These are phyloP conservation scores for Cabera pusaria DNA, from an alignment of 2,888 invertebrate genomes.

Conservation along the genomic window DNA sequence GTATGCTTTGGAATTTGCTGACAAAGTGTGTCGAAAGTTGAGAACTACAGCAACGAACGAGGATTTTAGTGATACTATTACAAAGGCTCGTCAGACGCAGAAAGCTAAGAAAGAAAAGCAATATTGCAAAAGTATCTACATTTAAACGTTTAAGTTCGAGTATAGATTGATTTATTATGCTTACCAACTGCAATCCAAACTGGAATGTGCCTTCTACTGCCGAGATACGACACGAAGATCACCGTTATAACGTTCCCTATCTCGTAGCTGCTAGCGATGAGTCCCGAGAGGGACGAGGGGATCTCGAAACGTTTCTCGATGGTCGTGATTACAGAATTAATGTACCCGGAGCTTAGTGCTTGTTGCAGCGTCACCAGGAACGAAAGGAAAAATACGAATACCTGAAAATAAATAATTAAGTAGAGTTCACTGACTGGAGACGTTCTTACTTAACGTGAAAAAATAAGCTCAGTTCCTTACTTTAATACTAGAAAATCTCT, in stretches of 20 bases:
- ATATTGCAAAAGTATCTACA: too few relatives aligned
- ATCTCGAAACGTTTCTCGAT: constrained; percentile 98
- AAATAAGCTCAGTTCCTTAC: constrained; percentile 62
- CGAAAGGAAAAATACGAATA: constrained; percentile 94
- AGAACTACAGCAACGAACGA: too few relatives aligned
- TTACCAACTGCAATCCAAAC: constrained; percentile 96
- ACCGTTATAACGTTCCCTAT: constrained; percentile 97
- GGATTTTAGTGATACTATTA: too few relatives aligned
- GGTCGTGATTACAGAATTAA: constrained; percentile 97
- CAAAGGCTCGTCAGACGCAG: too few relatives aligned
- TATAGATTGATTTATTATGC: constrained; percentile 28
- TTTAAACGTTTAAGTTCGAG: neutral
- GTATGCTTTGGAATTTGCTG: too few relatives aligned
- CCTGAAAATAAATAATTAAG: constrained; percentile 84
- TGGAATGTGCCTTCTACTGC: constrained; percentile 95
- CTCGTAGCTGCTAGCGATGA: constrained; percentile 97
- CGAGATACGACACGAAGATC: constrained; percentile 97
- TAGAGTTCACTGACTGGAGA: too few relatives aligned
- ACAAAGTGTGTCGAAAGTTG: too few relatives aligned
- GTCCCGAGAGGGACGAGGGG: constrained; percentile 95
- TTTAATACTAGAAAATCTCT: constrained; percentile 95
- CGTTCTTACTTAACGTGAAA: too few relatives aligned
- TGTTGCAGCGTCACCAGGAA: constrained; percentile 95
- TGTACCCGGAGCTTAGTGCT: constrained; percentile 95
- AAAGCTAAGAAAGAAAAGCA: too few relatives aligned